Evolutionary conservation across 2,113 vertebrate genomes (phyloP), one percentile per base, ranked within the genome.

Genomic region (Romanogobio albipinnatus): DNA sequence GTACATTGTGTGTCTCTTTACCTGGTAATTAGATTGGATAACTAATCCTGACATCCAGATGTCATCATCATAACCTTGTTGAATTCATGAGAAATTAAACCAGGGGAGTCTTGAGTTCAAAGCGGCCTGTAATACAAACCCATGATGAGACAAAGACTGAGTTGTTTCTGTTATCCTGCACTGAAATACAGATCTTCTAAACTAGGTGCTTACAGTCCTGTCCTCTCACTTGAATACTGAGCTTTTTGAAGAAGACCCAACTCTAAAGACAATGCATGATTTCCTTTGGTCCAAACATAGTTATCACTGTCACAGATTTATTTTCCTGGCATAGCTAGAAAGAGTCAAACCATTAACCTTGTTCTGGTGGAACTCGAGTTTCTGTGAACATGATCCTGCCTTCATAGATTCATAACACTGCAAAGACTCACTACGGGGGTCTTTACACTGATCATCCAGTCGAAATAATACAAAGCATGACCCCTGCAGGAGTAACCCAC

Each of bases 31-130:
- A 53, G 61, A 58, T 29, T 47, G 14, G 22, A 56, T 71, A 74
- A 77, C 47, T 74, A 82, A 88, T 84, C 71, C 85, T 87, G 82
- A 85, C 81, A 79, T 81, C 61, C 11, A 49, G 74, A 81, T 88
- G 88, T 88, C 89, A 88, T 88, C 85, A 87, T 88, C 83, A 83
- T 74, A 83, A 88, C 85, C 84, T 86, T 84, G 79, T 86, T 86
- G 88, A 87, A 86, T 85, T 86, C 88, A 88, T 89, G 86, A 87
- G 59, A 89, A 88, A 83, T 88, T 74, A 82, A 76, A 68, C 76
- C 49, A 81, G 74, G 87, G 85, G 77, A 43, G 56, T 85, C 83
- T 84, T 59, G 17, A 86, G 83, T 89, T 91, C 86, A 91, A 89
- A 90, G 90, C 87, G 61, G 82, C 86, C 85, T 76, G 89, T 89